Evolutionary conservation across 2,888 invertebrate genomes (phyloP), one percentile per base, ranked within the genome.

Genomic region (Cenopis cana): DNA sequence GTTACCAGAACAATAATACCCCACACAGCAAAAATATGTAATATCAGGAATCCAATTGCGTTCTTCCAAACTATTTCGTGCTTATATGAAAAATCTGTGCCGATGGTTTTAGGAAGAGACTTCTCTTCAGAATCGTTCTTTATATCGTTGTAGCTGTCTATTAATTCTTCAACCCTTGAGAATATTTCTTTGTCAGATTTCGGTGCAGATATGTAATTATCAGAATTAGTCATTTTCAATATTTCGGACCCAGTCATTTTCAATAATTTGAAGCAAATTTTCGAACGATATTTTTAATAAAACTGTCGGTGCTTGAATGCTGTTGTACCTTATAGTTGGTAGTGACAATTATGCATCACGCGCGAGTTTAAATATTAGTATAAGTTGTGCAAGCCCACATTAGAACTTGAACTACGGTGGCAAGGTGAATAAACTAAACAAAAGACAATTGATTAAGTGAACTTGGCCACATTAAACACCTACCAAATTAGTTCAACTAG

Each of bases 31-130:
- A 86, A 77, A 0, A 93, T 18, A 81, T 95, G 95, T 17, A 95
- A 78, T 1, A 93, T 69, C 1, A 95, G 73, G 80, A 95, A 95
- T 41, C 94, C 95, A 18, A 95, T 90, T 0, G 90, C 94, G 82
- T 95, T 95, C 74, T 85, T 89, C 95, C 95, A 95, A 2, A 95
- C 95, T 14, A 95, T 90, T 81, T 94, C 74, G 93, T 94, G 89
- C 89, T 82, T 86, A 69, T 83, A 88, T 0, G 81, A 77, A 69
- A 81, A 84, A 78, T 89, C 89, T 0, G 89, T 89, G 62, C 87
- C 88, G 49, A 89, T 84, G 24, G 73, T 72, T 76, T 82, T 87
- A 8, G 75, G 74, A 50, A 75, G 24, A 33, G 76, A 54, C 52
- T 73, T 73, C 4, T 64, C 56, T 46, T 66, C 41, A 10, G 71